phyloP scores from a whole-genome alignment of 1,140 invertebrate species.

The Leguminivora glycinivorella region DNA sequence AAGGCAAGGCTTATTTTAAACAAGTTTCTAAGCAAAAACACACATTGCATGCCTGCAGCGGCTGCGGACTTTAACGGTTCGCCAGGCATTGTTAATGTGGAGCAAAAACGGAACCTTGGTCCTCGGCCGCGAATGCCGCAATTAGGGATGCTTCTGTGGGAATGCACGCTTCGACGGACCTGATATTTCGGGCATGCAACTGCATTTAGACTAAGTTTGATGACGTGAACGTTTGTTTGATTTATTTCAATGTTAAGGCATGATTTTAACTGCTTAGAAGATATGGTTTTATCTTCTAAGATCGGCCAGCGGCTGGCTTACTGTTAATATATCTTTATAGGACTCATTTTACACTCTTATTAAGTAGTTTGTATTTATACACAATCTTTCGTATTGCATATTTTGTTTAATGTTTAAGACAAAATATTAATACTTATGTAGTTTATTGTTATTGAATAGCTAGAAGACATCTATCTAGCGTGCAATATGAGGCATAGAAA shows the following conservation, averaged over 20 bases:
- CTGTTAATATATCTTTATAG: too few relatives aligned
- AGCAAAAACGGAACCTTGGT: not conserved
- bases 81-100: slow-evolving; percentile 9
- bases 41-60: not conserved
- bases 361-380: too few relatives aligned
- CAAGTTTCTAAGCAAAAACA: slow-evolving; percentile 3
- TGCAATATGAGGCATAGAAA: too few relatives aligned
- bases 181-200: not conserved
- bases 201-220: not conserved
- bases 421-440: too few relatives aligned
- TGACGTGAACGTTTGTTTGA: not conserved
- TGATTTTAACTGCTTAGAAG: not conserved
- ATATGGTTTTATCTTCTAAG: too few relatives aligned
- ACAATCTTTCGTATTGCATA: too few relatives aligned
- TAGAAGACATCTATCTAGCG: too few relatives aligned
- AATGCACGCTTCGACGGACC: slow-evolving; percentile 6
- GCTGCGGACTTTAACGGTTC: slow-evolving; percentile 12
- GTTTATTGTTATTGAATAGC: too few relatives aligned
- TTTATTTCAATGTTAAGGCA: not conserved
- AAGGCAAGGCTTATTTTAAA: not conserved
- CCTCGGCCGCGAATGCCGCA: slow-evolving; percentile 5
- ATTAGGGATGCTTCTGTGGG: slow-evolving; percentile 26
- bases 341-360: too few relatives aligned
- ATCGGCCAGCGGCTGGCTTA: too few relatives aligned
- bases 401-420: too few relatives aligned